Evolutionary conservation across 2,888 invertebrate genomes (phyloP).

Genomic region (Timema cristinae): DNA sequence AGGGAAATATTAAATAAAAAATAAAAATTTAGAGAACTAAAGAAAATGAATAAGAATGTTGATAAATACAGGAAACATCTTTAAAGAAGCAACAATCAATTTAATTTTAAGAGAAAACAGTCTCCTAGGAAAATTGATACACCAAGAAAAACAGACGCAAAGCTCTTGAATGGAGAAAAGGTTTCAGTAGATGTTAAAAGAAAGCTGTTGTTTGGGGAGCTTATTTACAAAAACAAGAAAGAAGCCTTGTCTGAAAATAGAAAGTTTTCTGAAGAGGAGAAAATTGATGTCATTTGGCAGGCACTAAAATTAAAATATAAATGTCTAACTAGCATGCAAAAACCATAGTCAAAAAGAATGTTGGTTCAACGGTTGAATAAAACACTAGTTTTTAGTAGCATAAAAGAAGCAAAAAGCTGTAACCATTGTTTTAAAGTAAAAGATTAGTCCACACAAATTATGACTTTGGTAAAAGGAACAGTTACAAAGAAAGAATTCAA

Average conservation of each 20-base stretch:
- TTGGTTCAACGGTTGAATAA: neutral
- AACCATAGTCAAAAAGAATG: neutral
- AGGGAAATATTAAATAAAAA: constrained; percentile 1
- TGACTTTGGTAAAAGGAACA: no score
- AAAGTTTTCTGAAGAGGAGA: neutral
- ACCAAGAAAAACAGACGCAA: neutral
- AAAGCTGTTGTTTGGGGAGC: constrained; percentile 4
- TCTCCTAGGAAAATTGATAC: constrained; percentile 5
- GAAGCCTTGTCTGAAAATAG: neutral
- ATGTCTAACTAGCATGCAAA: constrained; percentile 4
- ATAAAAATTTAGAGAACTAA: neutral
- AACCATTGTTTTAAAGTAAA: no score
- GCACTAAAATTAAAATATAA: neutral
- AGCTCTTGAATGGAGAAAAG: neutral
- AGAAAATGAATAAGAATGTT: neutral
- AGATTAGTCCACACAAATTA: no score
- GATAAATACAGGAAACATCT: constrained; percentile 5
- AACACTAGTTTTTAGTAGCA: neutral
- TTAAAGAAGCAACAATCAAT: neutral
- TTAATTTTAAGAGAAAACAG: neutral
- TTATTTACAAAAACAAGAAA: neutral
- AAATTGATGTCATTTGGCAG: neutral
- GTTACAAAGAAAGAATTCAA: neutral
- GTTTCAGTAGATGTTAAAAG: neutral
- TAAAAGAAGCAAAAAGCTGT: no score